Base-by-base conservation (phyloP, 2,797 vertebrate species). In the Microhierax caerulescens region DNA sequence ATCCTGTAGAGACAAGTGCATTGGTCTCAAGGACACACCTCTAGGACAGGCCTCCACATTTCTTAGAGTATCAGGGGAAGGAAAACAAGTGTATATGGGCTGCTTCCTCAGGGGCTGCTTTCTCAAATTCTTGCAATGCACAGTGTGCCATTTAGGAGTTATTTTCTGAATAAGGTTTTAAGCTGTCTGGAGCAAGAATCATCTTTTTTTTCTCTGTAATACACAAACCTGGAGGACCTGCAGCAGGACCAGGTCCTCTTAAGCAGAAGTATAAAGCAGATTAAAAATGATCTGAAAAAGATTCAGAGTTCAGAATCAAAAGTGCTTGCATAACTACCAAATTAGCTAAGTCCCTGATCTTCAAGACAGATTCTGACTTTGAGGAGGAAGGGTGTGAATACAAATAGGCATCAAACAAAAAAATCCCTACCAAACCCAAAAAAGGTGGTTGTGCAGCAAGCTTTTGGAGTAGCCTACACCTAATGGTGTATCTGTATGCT, bases 371-470 rank as follows among this genome's bases (percentile, higher is more conserved):
- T 63, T 77, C n/a, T 48, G 18, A 23, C 21, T 84, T 93, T 39
- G 51, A 47, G 45, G 30, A 73, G n/a, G 24, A 41, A 78, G 22
- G 6, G 19, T 36, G 41, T 78, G 63, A 63, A 82, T 22, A 63
- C 9, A 32, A 88, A 80, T 13, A 85, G 22, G 10, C 13, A 47
- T 53, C 54, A 57, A 30, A 14, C 6, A 48, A 76, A 81, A 85
- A 81, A 7, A 0, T 1, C 2, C 4, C 28, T 65, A 39, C 4
- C 39, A 41, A 90, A 11, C 13, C 7, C 7, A 5, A 0, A 19
- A 72, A 72, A 84, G 27, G 13, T 21, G 10, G 11, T 7, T 72
- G 21, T 21, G 23, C 45, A 50, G 34, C 8, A 59, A 45, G 28
- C 4, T 61, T 73, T 80, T 76, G 30, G 36, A 88, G 18, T 11